phyloP scores from a whole-genome alignment of 2,888 invertebrate genomes.

The Hirtodrosophila cameraria region DNA sequence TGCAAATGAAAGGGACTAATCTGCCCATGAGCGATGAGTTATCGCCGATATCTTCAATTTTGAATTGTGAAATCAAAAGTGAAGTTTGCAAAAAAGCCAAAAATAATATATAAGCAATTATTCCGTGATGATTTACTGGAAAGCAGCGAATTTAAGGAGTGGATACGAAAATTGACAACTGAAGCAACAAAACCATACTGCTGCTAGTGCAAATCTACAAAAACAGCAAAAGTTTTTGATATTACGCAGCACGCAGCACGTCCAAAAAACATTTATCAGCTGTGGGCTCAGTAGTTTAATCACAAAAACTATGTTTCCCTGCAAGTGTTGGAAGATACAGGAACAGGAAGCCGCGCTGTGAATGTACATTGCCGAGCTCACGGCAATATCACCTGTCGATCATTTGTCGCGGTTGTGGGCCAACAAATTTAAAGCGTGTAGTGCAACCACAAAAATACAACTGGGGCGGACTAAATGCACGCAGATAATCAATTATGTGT shows the following conservation, averaged over 20 bases:
- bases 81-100: not conserved
- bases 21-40: not conserved
- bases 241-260: slow-evolving; percentile 1
- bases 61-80: too few species aligned
- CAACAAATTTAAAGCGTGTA: slow-evolving; percentile 3
- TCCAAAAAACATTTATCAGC: not conserved
- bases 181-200: not conserved
- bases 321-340: not conserved
- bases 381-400: slow-evolving; percentile 3
- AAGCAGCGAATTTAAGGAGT: not conserved
- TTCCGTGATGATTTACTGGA: not conserved
- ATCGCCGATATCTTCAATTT: too few species aligned
- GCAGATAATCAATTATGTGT: slow-evolving; percentile 11
- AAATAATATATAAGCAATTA: not conserved
- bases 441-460: not conserved
- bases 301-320: not conserved
- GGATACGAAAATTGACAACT: slow-evolving; percentile 4
- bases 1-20: too few species aligned
- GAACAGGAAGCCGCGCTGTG: slow-evolving; percentile 9
- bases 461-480: slow-evolving; percentile 11
- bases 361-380: slow-evolving; percentile 6
- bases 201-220: not conserved
- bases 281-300: not conserved
- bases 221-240: not conserved
- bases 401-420: slow-evolving; percentile 12